These are phyloP conservation scores for Pocillopora verrucosa DNA, from an alignment of 64 coral and sea anemone genomes.

Conservation along the genomic window DNA sequence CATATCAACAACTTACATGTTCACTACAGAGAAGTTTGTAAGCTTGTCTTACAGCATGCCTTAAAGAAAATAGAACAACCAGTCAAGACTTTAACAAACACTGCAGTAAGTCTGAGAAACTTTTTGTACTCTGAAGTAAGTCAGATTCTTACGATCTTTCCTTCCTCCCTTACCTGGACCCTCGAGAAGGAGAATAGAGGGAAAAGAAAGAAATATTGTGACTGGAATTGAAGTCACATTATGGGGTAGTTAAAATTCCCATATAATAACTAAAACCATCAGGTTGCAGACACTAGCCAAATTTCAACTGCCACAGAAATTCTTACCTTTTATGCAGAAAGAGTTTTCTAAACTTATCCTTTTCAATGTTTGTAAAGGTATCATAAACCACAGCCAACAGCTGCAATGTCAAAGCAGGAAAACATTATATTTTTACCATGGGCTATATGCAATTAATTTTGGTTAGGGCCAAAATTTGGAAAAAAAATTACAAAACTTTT, in stretches of 20 bases:
- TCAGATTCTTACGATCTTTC: too few species aligned
- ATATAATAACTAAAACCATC: too few species aligned
- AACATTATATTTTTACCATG: neutral
- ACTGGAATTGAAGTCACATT: too few species aligned
- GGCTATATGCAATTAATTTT: too few species aligned
- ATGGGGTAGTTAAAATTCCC: too few species aligned
- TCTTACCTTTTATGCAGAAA: constrained; percentile 91
- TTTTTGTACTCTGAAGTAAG: too few species aligned
- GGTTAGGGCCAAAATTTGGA: too few species aligned
- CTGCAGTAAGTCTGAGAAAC: neutral
- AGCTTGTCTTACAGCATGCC: constrained; percentile 78
- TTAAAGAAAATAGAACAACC: constrained; percentile 4
- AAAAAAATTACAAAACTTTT: too few species aligned
- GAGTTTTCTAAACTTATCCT: constrained; percentile 86
- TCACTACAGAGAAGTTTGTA: constrained; percentile 63
- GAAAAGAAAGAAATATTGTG: too few species aligned
- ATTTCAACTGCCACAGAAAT: neutral
- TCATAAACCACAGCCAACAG: constrained; percentile 94
- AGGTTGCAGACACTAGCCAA: too few species aligned
- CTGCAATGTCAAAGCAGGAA: constrained; percentile 33
- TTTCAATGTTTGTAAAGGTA: constrained; percentile 92
- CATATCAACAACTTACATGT: constrained; percentile 43
- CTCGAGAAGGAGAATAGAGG: too few species aligned
- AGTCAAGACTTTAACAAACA: neutral
- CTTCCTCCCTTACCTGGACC: too few species aligned